A percentile compares a stretch with the other conserved stretches of the same genome.
phyloP scores from a whole-genome alignment of 2,113 vertebrate genomes.

The Canis aureus region DNA sequence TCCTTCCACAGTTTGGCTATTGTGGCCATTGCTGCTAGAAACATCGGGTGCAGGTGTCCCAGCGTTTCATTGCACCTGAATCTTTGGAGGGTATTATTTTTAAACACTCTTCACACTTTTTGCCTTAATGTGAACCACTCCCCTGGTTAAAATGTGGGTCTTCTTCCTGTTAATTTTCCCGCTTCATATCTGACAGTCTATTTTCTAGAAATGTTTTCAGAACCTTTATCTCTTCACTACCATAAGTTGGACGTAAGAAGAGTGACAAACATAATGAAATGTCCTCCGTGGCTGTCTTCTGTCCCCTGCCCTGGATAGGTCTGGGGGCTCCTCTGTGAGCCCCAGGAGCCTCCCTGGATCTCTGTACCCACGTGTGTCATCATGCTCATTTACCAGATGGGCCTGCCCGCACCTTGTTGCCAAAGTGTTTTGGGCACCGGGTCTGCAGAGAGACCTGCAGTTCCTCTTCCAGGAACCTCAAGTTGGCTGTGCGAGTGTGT shows the following conservation, averaged over 20 bases:
- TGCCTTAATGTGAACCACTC: neutral
- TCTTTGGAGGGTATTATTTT: neutral
- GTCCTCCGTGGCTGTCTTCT: neutral
- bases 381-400: neutral
- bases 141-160: neutral
- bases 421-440: neutral
- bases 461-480: neutral
- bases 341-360: rapidly evolving
- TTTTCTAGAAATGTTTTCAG: constrained; percentile 1
- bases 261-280: too few relatives aligned
- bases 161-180: neutral
- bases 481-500: neutral
- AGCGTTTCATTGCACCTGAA: too few relatives aligned
- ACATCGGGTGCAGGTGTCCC: too few relatives aligned
- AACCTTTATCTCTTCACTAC: neutral
- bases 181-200: neutral
- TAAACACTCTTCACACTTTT: neutral
- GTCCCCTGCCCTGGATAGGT: neutral
- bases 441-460: rapidly evolving
- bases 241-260: neutral
- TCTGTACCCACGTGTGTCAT: rapidly evolving
- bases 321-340: rapidly evolving
- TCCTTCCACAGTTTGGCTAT: too few relatives aligned
- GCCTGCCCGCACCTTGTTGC: neutral
- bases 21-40: too few relatives aligned